These are phyloP conservation scores for Carapus acus DNA, from an alignment of 2,797 vertebrate genomes.

Conservation along the genomic window DNA sequence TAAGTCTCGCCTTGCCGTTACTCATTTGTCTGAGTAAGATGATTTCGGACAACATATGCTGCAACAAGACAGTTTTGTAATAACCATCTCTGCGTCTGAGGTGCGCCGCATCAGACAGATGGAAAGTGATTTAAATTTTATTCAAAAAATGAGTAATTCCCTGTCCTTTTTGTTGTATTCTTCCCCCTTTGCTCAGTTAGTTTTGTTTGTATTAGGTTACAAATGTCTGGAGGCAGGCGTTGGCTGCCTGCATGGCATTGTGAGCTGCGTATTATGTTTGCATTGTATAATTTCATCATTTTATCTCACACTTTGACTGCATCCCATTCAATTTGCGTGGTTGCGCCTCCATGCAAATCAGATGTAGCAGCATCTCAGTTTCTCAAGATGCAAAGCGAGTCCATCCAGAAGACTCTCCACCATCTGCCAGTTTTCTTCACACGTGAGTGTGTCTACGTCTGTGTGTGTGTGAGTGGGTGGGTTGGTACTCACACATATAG, in stretches of 20 bases:
- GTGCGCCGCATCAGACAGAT: background rate
- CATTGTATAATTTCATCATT: constrained; percentile 41
- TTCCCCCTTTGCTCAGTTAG: too few species aligned
- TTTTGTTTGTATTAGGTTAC: constrained; percentile 21
- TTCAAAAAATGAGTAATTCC: constrained; percentile 4
- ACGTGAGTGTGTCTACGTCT: constrained; percentile 27
- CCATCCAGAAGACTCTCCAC: constrained; percentile 38
- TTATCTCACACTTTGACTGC: constrained; percentile 25
- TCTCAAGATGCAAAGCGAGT: constrained; percentile 33
- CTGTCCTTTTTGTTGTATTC: constrained; percentile 10
- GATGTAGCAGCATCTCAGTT: constrained; percentile 25
- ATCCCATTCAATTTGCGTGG: constrained; percentile 13
- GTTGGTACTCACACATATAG: constrained; percentile 21
- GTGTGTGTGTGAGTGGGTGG: constrained; percentile 20
- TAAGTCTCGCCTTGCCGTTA: constrained; percentile 46
- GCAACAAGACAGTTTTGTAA: constrained; percentile 24
- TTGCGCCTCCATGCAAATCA: constrained; percentile 33
- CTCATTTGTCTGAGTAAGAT: constrained; percentile 41
- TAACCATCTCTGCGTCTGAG: background rate
- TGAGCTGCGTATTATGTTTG: constrained; percentile 16
- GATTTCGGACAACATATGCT: constrained; percentile 30
- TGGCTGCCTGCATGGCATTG: constrained; percentile 11
- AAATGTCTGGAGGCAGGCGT: constrained; percentile 30
- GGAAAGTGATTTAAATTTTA: constrained; percentile 6
- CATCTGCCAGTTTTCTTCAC: constrained; percentile 55